Evolutionary conservation across 2,888 invertebrate genomes (phyloP).

Genomic region (Erebia palarica): DNA sequence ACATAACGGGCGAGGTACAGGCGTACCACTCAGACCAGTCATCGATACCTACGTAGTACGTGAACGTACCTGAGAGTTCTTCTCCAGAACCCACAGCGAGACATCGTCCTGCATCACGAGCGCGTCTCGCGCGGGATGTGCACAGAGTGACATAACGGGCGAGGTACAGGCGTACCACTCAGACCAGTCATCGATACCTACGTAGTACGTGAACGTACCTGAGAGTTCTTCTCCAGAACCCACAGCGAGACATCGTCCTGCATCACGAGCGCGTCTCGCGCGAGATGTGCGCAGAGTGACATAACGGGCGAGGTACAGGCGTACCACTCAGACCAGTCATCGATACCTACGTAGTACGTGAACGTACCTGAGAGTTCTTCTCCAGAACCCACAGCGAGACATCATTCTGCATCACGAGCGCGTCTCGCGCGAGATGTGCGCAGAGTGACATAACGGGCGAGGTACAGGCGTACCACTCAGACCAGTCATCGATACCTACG

Average conservation of each 20-base stretch:
- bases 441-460: conserved; percentile 75
- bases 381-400: conserved; percentile 82
- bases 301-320: conserved; percentile 66
- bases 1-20: conserved; percentile 67
- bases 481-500: too few relatives aligned
- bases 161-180: conserved; percentile 77
- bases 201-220: conserved; percentile 40
- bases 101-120: conserved; percentile 89
- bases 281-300: conserved; percentile 84
- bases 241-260: conserved; percentile 88
- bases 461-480: conserved; percentile 80
- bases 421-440: conserved; percentile 83
- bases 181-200: too few relatives aligned
- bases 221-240: conserved; percentile 57
- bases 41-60: too few relatives aligned
- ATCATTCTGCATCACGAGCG: conserved; percentile 89
- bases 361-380: conserved; percentile 49
- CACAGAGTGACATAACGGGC: conserved; percentile 78
- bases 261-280: conserved; percentile 85
- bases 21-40: too few relatives aligned
- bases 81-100: conserved; percentile 81
- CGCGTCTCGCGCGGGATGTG: conserved; percentile 84
- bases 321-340: too few relatives aligned
- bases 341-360: too few relatives aligned
- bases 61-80: conserved; percentile 44